These are phyloP conservation scores for Chaetodon trifasciatus DNA, from an alignment of 2,797 vertebrate genomes.

Conservation along the genomic window DNA sequence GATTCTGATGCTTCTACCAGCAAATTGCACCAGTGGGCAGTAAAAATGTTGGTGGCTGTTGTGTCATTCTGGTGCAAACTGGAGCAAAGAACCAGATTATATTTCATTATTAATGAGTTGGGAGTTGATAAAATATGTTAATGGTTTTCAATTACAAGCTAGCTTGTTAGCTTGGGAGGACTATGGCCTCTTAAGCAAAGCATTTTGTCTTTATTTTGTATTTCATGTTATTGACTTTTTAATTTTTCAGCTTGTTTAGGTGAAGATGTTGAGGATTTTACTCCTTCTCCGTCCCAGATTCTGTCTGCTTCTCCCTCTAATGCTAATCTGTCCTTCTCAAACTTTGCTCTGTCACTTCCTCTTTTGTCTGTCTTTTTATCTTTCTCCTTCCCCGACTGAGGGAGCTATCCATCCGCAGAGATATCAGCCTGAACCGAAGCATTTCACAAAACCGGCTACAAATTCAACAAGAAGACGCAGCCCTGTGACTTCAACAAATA, in stretches of 20 bases:
- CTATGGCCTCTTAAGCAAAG: background rate
- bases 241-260: background rate
- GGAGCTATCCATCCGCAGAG: background rate
- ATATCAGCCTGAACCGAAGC: background rate
- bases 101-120: slow-evolving; percentile 36
- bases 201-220: background rate
- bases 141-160: slow-evolving; percentile 13
- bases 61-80: slow-evolving; percentile 9
- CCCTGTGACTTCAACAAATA: background rate
- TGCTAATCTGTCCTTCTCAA: background rate
- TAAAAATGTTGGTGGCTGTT: slow-evolving; percentile 11
- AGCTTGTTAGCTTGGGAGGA: slow-evolving; percentile 2
- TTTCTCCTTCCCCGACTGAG: background rate
- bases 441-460: slow-evolving; percentile 1
- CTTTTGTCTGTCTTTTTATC: background rate
- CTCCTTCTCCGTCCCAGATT: background rate
- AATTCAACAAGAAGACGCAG: background rate
- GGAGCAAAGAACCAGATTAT: slow-evolving; percentile 14
- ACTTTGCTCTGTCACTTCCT: background rate
- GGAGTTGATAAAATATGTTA: slow-evolving; percentile 15
- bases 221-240: background rate
- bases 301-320: background rate
- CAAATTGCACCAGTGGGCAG: slow-evolving; percentile 21
- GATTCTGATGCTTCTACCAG: slow-evolving; percentile 36
- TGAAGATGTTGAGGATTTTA: background rate